Evolutionary conservation across 2,888 invertebrate genomes (phyloP), one percentile per base, ranked within the genome.

Genomic region (Chrysina gloriosa): DNA sequence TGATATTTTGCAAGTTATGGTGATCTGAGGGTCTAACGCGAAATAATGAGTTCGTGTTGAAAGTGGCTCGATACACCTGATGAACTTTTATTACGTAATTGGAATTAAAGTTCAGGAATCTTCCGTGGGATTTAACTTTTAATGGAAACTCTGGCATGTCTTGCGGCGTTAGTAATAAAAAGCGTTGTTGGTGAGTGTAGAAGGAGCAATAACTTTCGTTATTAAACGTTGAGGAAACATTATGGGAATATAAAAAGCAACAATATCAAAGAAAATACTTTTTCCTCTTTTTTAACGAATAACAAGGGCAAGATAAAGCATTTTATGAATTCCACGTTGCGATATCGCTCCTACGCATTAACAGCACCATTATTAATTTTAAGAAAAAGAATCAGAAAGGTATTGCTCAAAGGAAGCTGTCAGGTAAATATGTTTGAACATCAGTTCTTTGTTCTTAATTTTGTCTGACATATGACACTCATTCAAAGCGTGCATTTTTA

Each of bases 131-230:
- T 42, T 42, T 27, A 61, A 42, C 29, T 56, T 56, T 56, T 56
- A 56, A 56, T 56, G 34, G 25, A 56, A 56, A 56, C 21, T 54
- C 48, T 50, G 21, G 23, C 5, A 5, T 50, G n/a, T n/a, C 48
- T 25, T 23, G 27, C n/a, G n/a, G 48, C 23, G 14, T 27, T 27
- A 25, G 27, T 50, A 50, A 50, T 50, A 50, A 50, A 50, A 50
- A 50, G 25, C 27, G 21, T 6, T 23, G 48, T 25, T 11, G 6
- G 48, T 11, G 25, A 6, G 27, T 5, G 48, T 50, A 27, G 48
- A 23, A 48, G 25, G 25, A 7, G 48, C 45, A 47, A 47, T 47
- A 47, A 47, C 11, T 27, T 50, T 50, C n/a, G 25, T 50, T 50
- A 50, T 50, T 50, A 50, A 50, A 50, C 27, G 48, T 50, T 25